phyloP scores from a whole-genome alignment of 2,113 vertebrate genomes.

The Xerus inauris region DNA sequence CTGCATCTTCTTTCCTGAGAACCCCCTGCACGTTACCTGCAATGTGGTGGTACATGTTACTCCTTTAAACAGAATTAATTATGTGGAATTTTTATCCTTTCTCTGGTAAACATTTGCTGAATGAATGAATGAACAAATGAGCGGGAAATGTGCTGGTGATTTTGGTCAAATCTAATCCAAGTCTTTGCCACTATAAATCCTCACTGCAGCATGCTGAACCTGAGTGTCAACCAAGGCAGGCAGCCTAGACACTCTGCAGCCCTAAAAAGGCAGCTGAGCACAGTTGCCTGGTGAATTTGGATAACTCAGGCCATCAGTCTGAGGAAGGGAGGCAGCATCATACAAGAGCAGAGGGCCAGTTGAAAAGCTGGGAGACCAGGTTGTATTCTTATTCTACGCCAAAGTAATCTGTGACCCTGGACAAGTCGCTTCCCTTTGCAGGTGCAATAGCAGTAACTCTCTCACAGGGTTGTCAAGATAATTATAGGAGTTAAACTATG shows the following conservation, averaged over 20 bases:
- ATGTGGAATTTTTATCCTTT: neutral
- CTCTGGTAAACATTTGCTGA: neutral
- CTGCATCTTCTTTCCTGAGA: neutral
- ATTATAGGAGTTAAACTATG: neutral
- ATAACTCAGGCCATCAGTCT: neutral
- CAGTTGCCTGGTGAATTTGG: neutral
- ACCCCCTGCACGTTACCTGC: neutral
- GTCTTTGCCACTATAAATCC: neutral
- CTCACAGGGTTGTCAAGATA: neutral
- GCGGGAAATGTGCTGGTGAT: neutral
- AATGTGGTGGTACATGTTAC: fast-evolving
- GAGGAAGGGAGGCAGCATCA: neutral
- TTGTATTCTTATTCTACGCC: neutral
- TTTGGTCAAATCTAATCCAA: neutral
- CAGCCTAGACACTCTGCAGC: neutral
- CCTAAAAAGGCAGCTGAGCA: neutral
- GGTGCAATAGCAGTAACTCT: neutral
- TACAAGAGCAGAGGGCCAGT: neutral
- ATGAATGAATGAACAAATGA: neutral
- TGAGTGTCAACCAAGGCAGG: neutral
- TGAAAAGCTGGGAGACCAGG: neutral
- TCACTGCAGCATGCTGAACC: neutral
- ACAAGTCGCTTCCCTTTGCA: neutral
- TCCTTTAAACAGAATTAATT: neutral
- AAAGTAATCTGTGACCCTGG: neutral